Conservation (phyloP, 1,140 invertebrate species). For the Cyclargus thomasi region DNA sequence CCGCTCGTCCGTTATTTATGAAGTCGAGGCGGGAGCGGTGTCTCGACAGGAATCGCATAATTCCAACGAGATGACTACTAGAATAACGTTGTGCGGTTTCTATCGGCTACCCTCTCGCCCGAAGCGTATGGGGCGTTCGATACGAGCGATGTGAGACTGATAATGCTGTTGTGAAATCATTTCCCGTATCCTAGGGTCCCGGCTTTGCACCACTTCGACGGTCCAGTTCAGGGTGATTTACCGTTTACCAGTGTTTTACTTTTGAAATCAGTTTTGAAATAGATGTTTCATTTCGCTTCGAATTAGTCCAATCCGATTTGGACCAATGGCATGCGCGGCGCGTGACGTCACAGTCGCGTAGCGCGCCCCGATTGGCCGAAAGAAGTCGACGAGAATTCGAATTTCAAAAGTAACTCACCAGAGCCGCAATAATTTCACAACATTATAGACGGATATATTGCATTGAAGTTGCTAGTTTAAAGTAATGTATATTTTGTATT, state of each 20-base stretch:
- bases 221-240: constrained; percentile 6
- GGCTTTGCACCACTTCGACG: constrained; percentile 19
- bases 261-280: constrained; percentile 8
- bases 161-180: constrained; percentile 57
- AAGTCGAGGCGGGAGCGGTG: constrained; percentile 42
- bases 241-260: constrained; percentile 8
- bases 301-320: neutral
- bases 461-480: constrained; percentile 62
- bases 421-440: constrained; percentile 48
- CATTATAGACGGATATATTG: constrained; percentile 67
- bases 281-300: neutral
- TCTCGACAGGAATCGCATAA: constrained; percentile 43
- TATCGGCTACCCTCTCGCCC: constrained; percentile 39
- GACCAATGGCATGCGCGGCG: neutral
- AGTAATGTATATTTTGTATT: constrained; percentile 73
- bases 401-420: constrained; percentile 13
- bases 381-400: constrained; percentile 8
- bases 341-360: neutral
- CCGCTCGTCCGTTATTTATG: constrained; percentile 59
- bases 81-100: constrained; percentile 40
- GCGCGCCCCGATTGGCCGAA: neutral
- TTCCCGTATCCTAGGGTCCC: constrained; percentile 14
- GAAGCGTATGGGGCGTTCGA: constrained; percentile 57
- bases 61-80: constrained; percentile 22
- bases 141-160: constrained; percentile 74